Base-by-base conservation (phyloP, 37 sponge, comb jelly and placozoan species). In the Hexactinellida sp. region DNA sequence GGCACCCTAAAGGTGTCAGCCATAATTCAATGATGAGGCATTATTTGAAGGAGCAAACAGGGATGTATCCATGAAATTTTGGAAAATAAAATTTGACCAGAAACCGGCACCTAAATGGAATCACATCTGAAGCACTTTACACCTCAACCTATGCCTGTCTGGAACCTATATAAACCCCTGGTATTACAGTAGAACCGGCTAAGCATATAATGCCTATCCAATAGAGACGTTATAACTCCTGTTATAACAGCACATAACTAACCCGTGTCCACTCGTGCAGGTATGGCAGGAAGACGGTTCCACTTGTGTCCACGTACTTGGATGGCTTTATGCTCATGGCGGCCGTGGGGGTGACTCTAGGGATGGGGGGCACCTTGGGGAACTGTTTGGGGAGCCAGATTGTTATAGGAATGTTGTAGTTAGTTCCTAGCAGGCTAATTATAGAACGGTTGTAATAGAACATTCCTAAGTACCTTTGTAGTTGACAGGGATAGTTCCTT, bases 211-310 rank as follows among this genome's bases (percentile, higher is more conserved):
- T n/a, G n/a, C 19, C 54, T 52, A 52, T 52, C 54, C 23, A 23
- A n/a, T n/a, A 47, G 52, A 47, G 52, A 16, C 16, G 52, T 47
- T 16, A 47, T 47, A 47, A 47, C 13, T 19, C 52, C 16, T 19
- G 16, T 47, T 16, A 47, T 47, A 47, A 38, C 25, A 84, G 1
- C 54, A 19, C 39, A 25, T 9, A 37, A 37, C 91, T 85, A 37
- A 96, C 97, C 83, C 87, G 86, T 36, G 90, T 95, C 99, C 99
- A 99, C 47, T 99, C 99, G 36, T 88, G 88, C 35, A 99, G 90
- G 83, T 94, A 99, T 13, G 99, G 97, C 35, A 99, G 88, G 85
- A 90, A 96, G 38, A 99, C 93, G 55, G 86, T 89, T 13, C 99
- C 99, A 55, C 84, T 88, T 0, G 41, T 39, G 85, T 99, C 94